phyloP scores from a whole-genome alignment of 1,140 invertebrate genomes.

The Orchestia grillus region DNA sequence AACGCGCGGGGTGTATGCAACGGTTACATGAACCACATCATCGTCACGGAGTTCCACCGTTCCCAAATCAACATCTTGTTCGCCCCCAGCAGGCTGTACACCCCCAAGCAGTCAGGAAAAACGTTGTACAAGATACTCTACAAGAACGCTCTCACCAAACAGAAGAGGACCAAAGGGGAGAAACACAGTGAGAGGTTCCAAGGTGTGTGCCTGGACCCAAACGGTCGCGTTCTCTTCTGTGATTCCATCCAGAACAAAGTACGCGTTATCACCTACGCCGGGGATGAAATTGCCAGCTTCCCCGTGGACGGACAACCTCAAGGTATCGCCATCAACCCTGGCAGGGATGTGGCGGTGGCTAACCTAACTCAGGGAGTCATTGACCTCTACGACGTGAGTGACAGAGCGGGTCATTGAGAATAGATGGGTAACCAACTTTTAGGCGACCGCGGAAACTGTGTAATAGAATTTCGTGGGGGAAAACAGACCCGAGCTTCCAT shows the following conservation, averaged over 20 bases:
- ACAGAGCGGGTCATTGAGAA: neutral
- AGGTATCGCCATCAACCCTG: neutral
- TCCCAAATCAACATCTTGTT: neutral
- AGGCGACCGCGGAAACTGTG: no score
- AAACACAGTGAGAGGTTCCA: constrained; percentile 13
- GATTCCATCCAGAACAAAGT: constrained; percentile 21
- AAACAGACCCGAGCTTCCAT: no score
- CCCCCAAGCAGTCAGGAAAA: neutral
- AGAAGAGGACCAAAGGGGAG: neutral
- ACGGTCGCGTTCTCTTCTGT: neutral
- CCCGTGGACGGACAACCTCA: neutral
- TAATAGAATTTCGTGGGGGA: no score
- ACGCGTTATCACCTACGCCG: neutral
- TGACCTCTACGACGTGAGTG: neutral
- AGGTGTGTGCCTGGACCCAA: neutral
- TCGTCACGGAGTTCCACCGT: neutral
- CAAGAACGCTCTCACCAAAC: neutral
- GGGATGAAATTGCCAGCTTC: neutral
- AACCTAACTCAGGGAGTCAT: neutral
- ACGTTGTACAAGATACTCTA: neutral
- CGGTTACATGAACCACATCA: constrained; percentile 26
- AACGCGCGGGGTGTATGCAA: neutral
- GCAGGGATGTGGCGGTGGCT: neutral
- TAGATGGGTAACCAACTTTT: no score
- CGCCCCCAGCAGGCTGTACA: neutral